A percentile compares a stretch with the other conserved stretches of the same genome.
These are phyloP conservation scores for Automeris io DNA, from an alignment of 2,888 invertebrate genomes.

Conservation along the genomic window DNA sequence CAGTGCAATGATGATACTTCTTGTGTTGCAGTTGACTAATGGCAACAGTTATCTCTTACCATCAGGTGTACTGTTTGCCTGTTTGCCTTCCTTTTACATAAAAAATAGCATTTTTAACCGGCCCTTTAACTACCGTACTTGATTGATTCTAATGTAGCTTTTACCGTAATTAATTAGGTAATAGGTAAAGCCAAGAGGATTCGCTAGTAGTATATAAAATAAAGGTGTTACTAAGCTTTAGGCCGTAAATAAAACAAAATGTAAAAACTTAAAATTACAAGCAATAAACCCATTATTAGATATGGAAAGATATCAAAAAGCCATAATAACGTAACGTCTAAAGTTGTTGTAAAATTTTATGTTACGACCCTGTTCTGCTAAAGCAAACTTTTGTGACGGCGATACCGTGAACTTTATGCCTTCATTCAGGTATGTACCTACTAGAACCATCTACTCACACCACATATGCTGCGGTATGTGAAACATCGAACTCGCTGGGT, in stretches of 20 bases:
- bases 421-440: conserved; percentile 25
- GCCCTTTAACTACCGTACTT: too few species aligned
- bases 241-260: conserved; percentile 24
- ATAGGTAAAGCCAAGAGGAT: too few species aligned
- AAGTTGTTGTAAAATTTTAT: conserved; percentile 72
- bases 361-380: conserved; percentile 59
- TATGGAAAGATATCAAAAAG: conserved; percentile 66
- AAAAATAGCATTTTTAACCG: too few species aligned
- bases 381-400: conserved; percentile 56
- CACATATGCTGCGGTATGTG: neutral
- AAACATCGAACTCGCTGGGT: neutral
- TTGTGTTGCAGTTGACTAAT: too few species aligned
- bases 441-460: conserved; percentile 5
- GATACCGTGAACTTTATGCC: conserved; percentile 46
- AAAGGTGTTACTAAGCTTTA: conserved; percentile 14
- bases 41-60: too few species aligned
- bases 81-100: too few species aligned
- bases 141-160: too few species aligned
- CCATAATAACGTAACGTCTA: conserved; percentile 57
- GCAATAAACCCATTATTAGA: conserved; percentile 63
- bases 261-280: conserved; percentile 47
- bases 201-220: neutral
- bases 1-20: too few species aligned
- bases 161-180: too few species aligned
- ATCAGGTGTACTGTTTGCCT: too few species aligned